Conservation (phyloP, 2,797 vertebrate genomes). For the Zalophus californianus region DNA sequence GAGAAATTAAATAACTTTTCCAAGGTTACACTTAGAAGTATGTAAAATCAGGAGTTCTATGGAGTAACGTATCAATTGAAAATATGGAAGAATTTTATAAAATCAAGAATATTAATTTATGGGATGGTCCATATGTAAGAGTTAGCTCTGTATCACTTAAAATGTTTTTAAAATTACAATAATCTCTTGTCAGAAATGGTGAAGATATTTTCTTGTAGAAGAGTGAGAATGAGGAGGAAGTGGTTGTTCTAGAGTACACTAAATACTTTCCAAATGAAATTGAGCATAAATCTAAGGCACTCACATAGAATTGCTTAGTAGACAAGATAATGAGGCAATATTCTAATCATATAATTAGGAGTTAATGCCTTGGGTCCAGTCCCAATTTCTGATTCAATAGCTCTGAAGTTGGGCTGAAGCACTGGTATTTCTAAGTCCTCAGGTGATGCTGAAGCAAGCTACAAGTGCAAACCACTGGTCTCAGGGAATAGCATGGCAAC, state of each 20-base stretch:
- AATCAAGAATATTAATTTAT: background rate
- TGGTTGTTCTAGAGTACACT: background rate
- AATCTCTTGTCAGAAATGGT: background rate
- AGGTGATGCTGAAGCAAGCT: accelerated
- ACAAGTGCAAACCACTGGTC: background rate
- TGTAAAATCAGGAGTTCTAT: background rate
- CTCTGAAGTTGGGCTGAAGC: background rate
- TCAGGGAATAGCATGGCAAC: background rate
- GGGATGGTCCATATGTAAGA: background rate
- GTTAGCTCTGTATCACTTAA: background rate
- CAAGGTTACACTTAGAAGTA: background rate
- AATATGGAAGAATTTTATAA: background rate
- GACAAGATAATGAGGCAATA: background rate
- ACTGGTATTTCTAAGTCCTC: background rate
- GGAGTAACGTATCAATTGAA: background rate
- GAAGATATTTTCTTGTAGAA: background rate
- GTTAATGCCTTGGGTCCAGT: background rate
- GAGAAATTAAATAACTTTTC: constrained; percentile 39
- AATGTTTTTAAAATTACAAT: background rate
- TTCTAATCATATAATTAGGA: background rate
- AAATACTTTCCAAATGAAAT: background rate
- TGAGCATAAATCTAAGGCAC: background rate
- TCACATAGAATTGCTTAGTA: background rate
- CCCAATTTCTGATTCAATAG: background rate
- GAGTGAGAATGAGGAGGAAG: background rate